These are phyloP conservation scores for Odontamblyopus rebecca DNA, from an alignment of 2,797 vertebrate species.

Conservation along the genomic window DNA sequence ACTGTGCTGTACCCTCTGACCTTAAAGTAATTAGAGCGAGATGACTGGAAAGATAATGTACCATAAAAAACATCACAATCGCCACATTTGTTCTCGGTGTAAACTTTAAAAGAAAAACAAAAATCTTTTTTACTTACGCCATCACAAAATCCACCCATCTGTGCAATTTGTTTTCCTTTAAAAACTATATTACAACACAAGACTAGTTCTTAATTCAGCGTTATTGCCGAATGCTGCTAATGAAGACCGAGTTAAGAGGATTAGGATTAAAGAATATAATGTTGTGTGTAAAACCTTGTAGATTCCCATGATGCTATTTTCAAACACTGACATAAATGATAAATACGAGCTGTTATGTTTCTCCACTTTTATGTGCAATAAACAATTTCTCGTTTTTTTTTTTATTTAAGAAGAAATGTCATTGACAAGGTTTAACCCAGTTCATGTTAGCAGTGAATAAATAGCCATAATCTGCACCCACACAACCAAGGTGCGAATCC, in stretches of 20 bases:
- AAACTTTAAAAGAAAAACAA: background rate
- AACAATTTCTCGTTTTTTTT: background rate
- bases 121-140: background rate
- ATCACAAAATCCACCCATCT: constrained; percentile 10
- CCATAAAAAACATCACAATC: background rate
- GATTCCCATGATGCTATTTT: constrained; percentile 13
- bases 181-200: constrained; percentile 17
- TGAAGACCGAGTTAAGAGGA: constrained; percentile 48
- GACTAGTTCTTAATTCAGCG: constrained; percentile 33
- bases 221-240: constrained; percentile 20
- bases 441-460: background rate
- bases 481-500: constrained; percentile 9
- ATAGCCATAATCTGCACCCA: constrained; percentile 14
- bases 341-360: background rate
- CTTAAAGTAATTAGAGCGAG: constrained; percentile 15
- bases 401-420: constrained; percentile 17
- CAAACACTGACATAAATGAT: constrained; percentile 7
- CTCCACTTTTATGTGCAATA: background rate
- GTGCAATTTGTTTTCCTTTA: constrained; percentile 9
- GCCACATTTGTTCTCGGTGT: background rate
- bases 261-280: constrained; percentile 47
- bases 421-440: constrained; percentile 18
- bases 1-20: background rate
- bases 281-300: constrained; percentile 15
- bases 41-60: background rate